A percentile compares a stretch with the other conserved stretches of the same genome.
These are phyloP conservation scores for Paracyprichromis sp. DNA, from an alignment of 2,113 vertebrate species.

Conservation along the genomic window DNA sequence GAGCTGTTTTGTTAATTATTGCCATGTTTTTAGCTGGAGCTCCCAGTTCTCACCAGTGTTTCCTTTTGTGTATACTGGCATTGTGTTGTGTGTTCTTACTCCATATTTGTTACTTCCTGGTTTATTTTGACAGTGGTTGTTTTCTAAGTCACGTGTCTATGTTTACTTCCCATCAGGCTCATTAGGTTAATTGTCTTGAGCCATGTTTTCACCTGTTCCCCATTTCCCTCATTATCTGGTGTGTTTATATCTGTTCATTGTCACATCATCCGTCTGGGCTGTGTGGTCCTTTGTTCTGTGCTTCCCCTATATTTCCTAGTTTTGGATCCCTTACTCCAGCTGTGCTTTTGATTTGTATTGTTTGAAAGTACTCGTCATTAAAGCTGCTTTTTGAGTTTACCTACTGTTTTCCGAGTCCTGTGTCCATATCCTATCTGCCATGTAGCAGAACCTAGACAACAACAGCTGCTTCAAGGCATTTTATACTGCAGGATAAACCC, in stretches of 20 bases:
- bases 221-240: neutral
- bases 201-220: neutral
- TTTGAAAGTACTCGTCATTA: neutral
- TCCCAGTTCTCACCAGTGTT: neutral
- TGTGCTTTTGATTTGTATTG: neutral
- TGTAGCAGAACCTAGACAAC: neutral
- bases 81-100: neutral
- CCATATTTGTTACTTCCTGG: neutral
- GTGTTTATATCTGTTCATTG: neutral
- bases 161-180: neutral
- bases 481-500: neutral
- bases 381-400: neutral
- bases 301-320: neutral
- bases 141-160: neutral
- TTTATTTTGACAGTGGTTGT: neutral
- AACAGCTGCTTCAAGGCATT: neutral
- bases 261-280: neutral
- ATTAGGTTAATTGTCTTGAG: neutral
- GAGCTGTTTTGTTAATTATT: neutral
- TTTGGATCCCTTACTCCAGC: neutral
- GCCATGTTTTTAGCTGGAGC: neutral
- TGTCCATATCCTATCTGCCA: neutral
- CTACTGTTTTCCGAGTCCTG: neutral
- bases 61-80: neutral
- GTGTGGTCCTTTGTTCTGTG: neutral